phyloP scores from a whole-genome alignment of 1,140 invertebrate species.

The Ceratina japonica region DNA sequence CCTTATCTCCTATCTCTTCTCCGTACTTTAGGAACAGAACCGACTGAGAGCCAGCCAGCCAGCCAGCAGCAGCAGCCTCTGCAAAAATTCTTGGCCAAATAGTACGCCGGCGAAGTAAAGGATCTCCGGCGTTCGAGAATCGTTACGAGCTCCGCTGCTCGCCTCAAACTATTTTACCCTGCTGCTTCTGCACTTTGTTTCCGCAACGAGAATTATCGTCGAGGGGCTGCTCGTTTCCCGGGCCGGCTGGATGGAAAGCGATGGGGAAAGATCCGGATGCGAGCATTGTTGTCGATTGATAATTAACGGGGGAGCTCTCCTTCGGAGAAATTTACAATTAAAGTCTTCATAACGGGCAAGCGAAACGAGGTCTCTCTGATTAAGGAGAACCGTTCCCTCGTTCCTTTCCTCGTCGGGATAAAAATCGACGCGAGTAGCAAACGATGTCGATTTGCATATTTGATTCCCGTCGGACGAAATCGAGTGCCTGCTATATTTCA shows the following conservation, averaged over 20 bases:
- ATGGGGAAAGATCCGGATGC: background rate
- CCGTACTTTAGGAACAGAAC: too few species aligned
- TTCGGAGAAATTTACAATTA: conserved; percentile 6
- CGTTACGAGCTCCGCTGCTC: conserved; percentile 21
- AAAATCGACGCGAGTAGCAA: too few species aligned
- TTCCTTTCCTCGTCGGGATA: background rate
- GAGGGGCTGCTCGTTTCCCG: background rate
- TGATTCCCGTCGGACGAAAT: too few species aligned
- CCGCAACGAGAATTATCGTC: conserved; percentile 26
- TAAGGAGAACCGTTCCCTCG: background rate
- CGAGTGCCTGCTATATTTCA: too few species aligned
- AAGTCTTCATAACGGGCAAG: background rate
- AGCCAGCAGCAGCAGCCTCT: background rate
- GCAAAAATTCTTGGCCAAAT: conserved; percentile 41
- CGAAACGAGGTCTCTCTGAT: background rate
- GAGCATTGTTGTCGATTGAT: conserved; percentile 20
- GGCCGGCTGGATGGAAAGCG: background rate
- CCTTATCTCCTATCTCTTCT: background rate
- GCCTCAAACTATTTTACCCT: conserved; percentile 31
- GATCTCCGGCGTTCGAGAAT: conserved; percentile 16
- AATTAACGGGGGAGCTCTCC: conserved; percentile 21
- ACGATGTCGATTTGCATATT: too few species aligned
- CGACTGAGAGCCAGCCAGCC: too few species aligned
- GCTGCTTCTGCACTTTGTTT: conserved; percentile 25
- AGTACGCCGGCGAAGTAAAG: conserved; percentile 7